Percentiles rank a stretch among this genome's conserved stretches.
These are phyloP conservation scores for Dipodomys ordii DNA, from an alignment of 2,113 vertebrate genomes.

Conservation along the genomic window DNA sequence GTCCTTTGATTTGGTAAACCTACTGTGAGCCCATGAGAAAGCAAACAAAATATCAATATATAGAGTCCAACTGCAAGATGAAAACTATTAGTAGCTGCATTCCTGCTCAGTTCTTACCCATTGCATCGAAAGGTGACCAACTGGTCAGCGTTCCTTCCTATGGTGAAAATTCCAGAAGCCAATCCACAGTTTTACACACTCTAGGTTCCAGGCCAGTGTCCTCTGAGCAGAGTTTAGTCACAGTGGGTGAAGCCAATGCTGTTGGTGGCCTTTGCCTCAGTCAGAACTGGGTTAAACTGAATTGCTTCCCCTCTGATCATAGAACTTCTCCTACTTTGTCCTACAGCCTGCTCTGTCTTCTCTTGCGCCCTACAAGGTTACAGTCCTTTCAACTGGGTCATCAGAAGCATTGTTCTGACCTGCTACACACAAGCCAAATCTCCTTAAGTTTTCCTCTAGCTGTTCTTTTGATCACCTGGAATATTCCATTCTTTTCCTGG, in stretches of 20 bases:
- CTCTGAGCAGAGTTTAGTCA: constrained; percentile 58
- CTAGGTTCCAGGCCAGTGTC: constrained; percentile 29
- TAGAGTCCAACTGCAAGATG: neutral
- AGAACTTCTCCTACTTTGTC: constrained; percentile 38
- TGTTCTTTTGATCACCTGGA: constrained; percentile 60
- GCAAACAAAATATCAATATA: neutral
- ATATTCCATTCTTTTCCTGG: constrained; percentile 64
- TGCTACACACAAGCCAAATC: constrained; percentile 44
- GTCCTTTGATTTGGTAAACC: neutral
- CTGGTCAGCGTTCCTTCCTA: constrained; percentile 1
- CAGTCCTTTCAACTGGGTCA: constrained; percentile 65
- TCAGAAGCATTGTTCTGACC: constrained; percentile 65
- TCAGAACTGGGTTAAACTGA: constrained; percentile 62
- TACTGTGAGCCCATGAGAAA: neutral
- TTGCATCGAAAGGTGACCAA: neutral
- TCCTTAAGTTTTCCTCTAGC: constrained; percentile 45
- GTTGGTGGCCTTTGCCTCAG: constrained; percentile 74
- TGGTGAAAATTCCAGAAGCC: constrained; percentile 52
- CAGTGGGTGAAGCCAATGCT: constrained; percentile 62
- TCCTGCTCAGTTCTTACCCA: neutral
- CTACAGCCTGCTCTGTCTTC: constrained; percentile 63
- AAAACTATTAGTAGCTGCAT: neutral
- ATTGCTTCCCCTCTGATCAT: constrained; percentile 73
- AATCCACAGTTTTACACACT: constrained; percentile 54
- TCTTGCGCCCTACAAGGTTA: constrained; percentile 62